Base-by-base conservation (phyloP, 2,797 vertebrate species). In the Coregonus sp. region DNA sequence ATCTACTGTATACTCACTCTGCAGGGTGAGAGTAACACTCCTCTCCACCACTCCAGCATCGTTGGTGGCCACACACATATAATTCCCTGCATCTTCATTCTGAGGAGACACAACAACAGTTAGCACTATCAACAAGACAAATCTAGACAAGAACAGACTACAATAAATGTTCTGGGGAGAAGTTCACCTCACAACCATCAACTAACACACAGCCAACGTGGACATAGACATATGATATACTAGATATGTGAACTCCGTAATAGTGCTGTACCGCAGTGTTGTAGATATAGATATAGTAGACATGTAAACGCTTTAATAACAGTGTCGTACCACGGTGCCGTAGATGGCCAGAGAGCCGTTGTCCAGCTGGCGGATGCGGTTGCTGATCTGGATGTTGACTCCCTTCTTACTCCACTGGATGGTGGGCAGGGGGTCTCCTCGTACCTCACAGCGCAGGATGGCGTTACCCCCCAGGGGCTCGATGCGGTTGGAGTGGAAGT, bases 321-420 rank as follows among this genome's bases (percentile, higher is more conserved):
- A 31, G 11, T 4, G 29, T n/a, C 6, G 25, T 72, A 72, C 70
- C 70, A 72, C 50, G 6, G 70, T 72, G 92, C 97, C 95, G 0
- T 97, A 98, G 85, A 99, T 98, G 74, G 96, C 97, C 14, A 99
- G 92, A 51, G 98, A 99, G 77, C 98, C 98, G 0, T 99, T 99
- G 87, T 92, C 91, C 59, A 99, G 93, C 70, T 97, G 96, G 18
- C 71, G 95, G 80, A 99, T 95, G 78, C 96, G 94, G 84, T 95
- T 95, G 88, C 85, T 95, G 70, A 94, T 95, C 31, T 90, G 92
- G 78, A 98, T 66, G 7, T 93, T 94, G 33, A 96, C 87, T 67
- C 97, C 97, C 59, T 92, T 94, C 87, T 95, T 97, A 90, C 92
- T 97, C 98, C 98, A 99, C 80, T 94, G 96, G 82, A 99, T 98